Evolutionary conservation across 2,113 vertebrate genomes (phyloP), one percentile per base, ranked within the genome.

Genomic region (Athene cunicularia): DNA sequence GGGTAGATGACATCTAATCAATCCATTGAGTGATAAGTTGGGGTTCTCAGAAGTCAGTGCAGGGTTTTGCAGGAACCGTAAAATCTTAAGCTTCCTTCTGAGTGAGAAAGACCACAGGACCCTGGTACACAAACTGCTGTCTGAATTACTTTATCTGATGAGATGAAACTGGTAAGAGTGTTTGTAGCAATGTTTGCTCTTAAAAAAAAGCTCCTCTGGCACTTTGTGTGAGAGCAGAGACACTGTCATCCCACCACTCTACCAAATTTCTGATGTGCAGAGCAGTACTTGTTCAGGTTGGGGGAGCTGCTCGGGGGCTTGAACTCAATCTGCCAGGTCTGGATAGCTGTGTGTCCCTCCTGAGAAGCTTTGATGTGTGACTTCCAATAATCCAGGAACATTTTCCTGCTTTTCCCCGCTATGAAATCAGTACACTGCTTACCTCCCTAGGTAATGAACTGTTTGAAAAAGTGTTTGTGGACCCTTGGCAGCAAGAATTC

Each of bases 1-100:
- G 86, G 95, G 86, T 80, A 88, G 92, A 88, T 88, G 93, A 80
- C 76, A 96, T 93, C 91, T 95, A 96, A 92, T 93, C 81, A 89
- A 82, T 94, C 77, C 71, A 50, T 43, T 41, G 37, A 88, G 59
- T 86, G 93, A 39, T 91, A 94, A 81, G 80, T 28, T 90, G 63
- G 32, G 66, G 81, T 76, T 70, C 95, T 90, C 47, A 77, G 72
- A 92, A 93, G 71, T 88, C 93, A 90, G 28, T 59, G 53, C 63
- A 76, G 24, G 74, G 45, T 58, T 95, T 82, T 90, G 37, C 67
- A 90, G 47, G 71, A 96, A 32, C 30, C 19, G 1, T 73, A 47
- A 74, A 62, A 15, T 80, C 55, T 82, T 76, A 12, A 87, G 21
- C 70, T 95, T 90, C 16, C 30, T 26, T 80, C 30, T 59, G 77